Base-by-base conservation (phyloP, 2,113 vertebrate genomes). In the Poecilia latipinna region DNA sequence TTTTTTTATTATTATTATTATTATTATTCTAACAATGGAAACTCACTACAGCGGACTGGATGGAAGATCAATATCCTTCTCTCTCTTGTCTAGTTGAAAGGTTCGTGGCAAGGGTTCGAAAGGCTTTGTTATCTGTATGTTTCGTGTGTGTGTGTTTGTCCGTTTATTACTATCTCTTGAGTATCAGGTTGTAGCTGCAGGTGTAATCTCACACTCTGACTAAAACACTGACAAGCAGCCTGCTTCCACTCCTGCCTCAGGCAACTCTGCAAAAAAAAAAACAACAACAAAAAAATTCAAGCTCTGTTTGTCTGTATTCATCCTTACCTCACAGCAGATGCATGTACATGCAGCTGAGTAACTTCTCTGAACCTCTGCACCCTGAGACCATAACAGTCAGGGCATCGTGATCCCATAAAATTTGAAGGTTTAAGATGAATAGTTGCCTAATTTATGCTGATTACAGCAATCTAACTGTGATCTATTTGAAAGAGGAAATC, bases 201-300 rank as follows among this genome's bases (percentile, higher is more conserved):
- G 57, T 64, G 15, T 78, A 74, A 86, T 82, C 63, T 76, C 68
- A 72, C 67, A 73, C 68, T 74, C 37, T 72, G 12, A 39, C 66
- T 73, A 39, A 85, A 79, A 69, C 63, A 75, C 69, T 65, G 75
- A 89, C 65, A 79, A 65, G 44, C 82, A 75, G 61, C 61, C 66
- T 61, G 78, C 54, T 60, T 82, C 29, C 67, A 69, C 78, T 79
- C 32, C 68, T 15, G 80, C 82, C 80, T 75, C 4, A 3, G 82
- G 87, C 82, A 0, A 73, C 63, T 62, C 83, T 87, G n/a, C 51
- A 72, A 92, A 88, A 29, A 29, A 29, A 29, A 29, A 26, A 26
- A 26, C 26, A 26, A 26, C 26, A 26, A 26, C 26, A 29, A 2
- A 29, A 29, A 89, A 80, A 86, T 86, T 79, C 73, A 89, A 88